These are phyloP conservation scores for Lapara coniferarum DNA, from an alignment of 2,888 invertebrate genomes.

Conservation along the genomic window DNA sequence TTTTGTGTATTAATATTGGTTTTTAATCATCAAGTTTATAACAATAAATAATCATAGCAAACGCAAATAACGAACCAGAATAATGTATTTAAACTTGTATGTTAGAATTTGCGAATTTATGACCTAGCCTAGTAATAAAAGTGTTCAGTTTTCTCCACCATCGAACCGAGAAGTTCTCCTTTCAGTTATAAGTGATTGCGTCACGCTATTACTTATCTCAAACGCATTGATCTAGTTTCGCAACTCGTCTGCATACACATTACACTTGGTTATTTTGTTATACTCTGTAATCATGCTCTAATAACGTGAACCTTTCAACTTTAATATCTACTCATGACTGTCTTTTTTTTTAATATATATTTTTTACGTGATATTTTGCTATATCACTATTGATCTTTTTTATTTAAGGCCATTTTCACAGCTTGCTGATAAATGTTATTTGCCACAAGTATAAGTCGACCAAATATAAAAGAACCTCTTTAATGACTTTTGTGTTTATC, in stretches of 20 bases:
- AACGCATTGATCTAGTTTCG: constrained; percentile 46
- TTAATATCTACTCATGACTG: not conserved
- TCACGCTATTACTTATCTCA: constrained; percentile 26
- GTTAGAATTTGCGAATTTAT: not conserved
- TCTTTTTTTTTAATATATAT: too few species aligned
- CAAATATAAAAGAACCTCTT: too few species aligned
- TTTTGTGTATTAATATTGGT: not conserved
- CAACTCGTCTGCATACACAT: constrained; percentile 42
- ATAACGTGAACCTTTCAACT: constrained; percentile 9
- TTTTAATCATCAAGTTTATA: too few species aligned
- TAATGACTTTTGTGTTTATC: too few species aligned
- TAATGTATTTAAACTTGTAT: not conserved
- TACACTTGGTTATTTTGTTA: constrained; percentile 32
- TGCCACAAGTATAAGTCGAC: too few species aligned
- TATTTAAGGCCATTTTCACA: too few species aligned
- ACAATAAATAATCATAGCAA: not conserved
- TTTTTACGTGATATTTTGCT: too few species aligned
- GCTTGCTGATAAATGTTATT: too few species aligned
- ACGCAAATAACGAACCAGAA: not conserved
- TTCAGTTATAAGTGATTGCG: constrained; percentile 12
- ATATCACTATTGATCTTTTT: too few species aligned
- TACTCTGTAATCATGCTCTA: constrained; percentile 4
- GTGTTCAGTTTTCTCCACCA: not conserved
- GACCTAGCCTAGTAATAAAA: too few species aligned
- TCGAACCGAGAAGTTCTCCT: not conserved